Base-by-base conservation (phyloP, 2,797 vertebrate genomes). In the Alfaro cultratus region DNA sequence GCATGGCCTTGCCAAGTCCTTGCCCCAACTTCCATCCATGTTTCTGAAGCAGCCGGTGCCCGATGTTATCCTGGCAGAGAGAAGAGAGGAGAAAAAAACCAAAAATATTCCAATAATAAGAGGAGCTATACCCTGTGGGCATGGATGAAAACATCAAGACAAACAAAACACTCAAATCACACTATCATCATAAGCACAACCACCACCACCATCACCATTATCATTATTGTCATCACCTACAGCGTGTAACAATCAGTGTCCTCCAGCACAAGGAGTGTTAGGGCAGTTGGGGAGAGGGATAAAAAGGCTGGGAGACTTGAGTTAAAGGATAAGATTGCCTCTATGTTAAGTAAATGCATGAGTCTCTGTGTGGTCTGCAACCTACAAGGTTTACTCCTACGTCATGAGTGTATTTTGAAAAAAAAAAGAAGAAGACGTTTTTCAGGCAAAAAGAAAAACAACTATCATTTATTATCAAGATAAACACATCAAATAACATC, bases 41-140 rank as follows among this genome's bases (percentile, higher is more conserved):
- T 96, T 99, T 99, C 97, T 99, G 97, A 92, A 99, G 98, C 94
- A 99, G 97, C 94, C 97, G 97, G 93, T 99, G 99, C 93, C 99
- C 99, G 92, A 99, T 99, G 97, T 99, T 99, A 97, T 99, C 99
- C 99, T 99, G 97, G 96, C 93, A 97, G 97, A 98, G 91, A 97
- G 96, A 96, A 96, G 94, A 99, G 93, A 95, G 93, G 94, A 97
- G 96, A 98, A 96, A 98, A 94, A 98, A 94, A 99, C 97, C 97
- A 97, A 97, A 98, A 98, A 99, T 98, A 99, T 97, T 99, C 98
- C 98, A 97, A 97, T 98, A 99, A 99, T 99, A 99, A 97, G 98
- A 98, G 96, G 95, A 96, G 96, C 97, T 97, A 97, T 97, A 96
- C 95, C 96, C 94, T 46, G 92, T 93, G 91, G 81, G 93, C 91